phyloP scores from a whole-genome alignment of 2,113 vertebrate genomes.

The Proteles cristata region DNA sequence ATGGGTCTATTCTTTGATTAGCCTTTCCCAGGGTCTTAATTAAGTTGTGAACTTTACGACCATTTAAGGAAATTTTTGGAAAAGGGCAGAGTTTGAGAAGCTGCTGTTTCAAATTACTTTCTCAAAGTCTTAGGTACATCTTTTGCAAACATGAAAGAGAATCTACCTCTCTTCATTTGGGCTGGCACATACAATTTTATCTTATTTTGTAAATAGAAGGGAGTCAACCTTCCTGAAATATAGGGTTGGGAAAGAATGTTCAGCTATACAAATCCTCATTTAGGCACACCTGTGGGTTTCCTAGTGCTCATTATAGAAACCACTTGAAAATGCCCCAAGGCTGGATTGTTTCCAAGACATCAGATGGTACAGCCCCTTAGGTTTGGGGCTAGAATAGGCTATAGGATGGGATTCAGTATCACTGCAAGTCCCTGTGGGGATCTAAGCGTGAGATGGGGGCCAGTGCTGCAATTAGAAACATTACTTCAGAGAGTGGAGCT shows the following conservation, averaged over 20 bases:
- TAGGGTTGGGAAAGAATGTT: neutral
- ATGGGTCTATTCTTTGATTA: constrained; percentile 35
- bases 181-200: neutral
- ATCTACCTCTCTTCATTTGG: neutral
- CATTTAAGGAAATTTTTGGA: neutral
- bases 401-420: neutral
- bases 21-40: constrained; percentile 42
- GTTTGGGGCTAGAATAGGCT: neutral
- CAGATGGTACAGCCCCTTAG: neutral
- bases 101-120: neutral
- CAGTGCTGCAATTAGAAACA: neutral
- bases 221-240: constrained; percentile 28
- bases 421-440: neutral
- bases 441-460: neutral
- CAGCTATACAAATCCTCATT: neutral
- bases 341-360: constrained; percentile 22
- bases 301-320: constrained; percentile 28
- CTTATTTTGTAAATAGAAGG: constrained; percentile 65
- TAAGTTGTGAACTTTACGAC: neutral
- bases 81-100: constrained; percentile 18
- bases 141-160: constrained; percentile 39
- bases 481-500: neutral
- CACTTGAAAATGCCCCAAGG: constrained; percentile 27
- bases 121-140: neutral
- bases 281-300: neutral